phyloP scores from a whole-genome alignment of 2,888 invertebrate genomes.

The Amphiduros pacificus region DNA sequence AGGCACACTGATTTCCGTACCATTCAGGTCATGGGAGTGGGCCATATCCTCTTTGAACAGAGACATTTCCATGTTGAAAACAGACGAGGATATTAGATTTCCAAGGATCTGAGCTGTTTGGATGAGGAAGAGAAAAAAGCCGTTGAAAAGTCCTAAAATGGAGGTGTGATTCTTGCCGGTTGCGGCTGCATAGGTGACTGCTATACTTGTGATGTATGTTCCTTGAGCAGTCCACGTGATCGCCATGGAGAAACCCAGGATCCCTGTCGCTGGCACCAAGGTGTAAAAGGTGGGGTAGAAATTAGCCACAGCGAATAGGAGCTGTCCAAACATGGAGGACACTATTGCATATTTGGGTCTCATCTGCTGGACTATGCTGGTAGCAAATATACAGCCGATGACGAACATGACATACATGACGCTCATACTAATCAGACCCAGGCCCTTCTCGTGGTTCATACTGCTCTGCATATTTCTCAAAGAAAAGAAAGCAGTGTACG shows the following conservation, averaged over 20 bases:
- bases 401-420: conserved; percentile 42
- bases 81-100: conserved; percentile 49
- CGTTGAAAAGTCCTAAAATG: conserved; percentile 47
- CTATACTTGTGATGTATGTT: conserved; percentile 51
- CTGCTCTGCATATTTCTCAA: conserved; percentile 54
- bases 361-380: conserved; percentile 44
- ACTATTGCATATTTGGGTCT: conserved; percentile 40
- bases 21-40: background rate
- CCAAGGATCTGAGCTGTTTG: conserved; percentile 45
- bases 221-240: conserved; percentile 49
- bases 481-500: conserved; percentile 45
- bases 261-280: conserved; percentile 41
- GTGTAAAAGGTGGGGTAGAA: conserved; percentile 43
- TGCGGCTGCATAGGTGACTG: conserved; percentile 39
- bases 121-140: conserved; percentile 46
- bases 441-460: conserved; percentile 46
- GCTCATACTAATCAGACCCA: conserved; percentile 47
- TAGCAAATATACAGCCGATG: conserved; percentile 46
- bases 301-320: conserved; percentile 46
- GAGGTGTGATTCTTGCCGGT: conserved; percentile 37
- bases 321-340: conserved; percentile 36
- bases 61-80: conserved; percentile 31
- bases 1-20: background rate
- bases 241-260: conserved; percentile 45
- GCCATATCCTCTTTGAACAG: background rate